A percentile compares a stretch with the other conserved stretches of the same genome.
These are phyloP conservation scores for Pemphredon lugubris DNA, from an alignment of 2,888 invertebrate species.

Conservation along the genomic window DNA sequence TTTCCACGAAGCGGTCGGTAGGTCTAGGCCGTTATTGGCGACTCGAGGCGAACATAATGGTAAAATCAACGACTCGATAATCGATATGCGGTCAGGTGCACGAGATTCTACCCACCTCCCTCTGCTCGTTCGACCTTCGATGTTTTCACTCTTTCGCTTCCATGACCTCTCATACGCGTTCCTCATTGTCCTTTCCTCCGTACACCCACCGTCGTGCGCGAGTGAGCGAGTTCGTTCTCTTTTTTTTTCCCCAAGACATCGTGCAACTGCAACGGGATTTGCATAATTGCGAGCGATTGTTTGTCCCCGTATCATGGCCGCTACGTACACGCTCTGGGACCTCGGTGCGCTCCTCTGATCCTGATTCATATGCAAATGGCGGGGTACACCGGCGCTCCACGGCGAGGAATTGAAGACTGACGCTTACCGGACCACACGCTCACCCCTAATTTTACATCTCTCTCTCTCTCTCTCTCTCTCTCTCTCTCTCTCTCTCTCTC, in stretches of 20 bases:
- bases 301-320: slow-evolving; percentile 74
- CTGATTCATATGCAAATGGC: slow-evolving; percentile 79
- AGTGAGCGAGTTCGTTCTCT: slow-evolving; percentile 31
- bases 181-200: slow-evolving; percentile 24
- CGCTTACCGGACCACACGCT: slow-evolving; percentile 67
- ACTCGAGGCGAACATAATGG: slow-evolving; percentile 18
- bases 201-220: slow-evolving; percentile 6
- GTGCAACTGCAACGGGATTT: slow-evolving; percentile 74
- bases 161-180: slow-evolving; percentile 30
- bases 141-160: slow-evolving; percentile 11
- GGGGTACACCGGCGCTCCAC: slow-evolving; percentile 69
- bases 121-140: slow-evolving; percentile 28
- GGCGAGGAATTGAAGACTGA: slow-evolving; percentile 70
- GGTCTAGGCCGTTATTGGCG: slow-evolving; percentile 12
- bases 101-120: background rate
- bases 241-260: slow-evolving; percentile 65
- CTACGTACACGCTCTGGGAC: slow-evolving; percentile 70
- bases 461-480: slow-evolving; percentile 30
- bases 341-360: slow-evolving; percentile 70
- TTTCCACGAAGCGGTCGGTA: slow-evolving; percentile 61
- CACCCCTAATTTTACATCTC: slow-evolving; percentile 49
- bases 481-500: slow-evolving; percentile 1
- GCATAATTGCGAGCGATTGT: slow-evolving; percentile 79
- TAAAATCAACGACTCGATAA: slow-evolving; percentile 35
- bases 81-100: slow-evolving; percentile 33